These are phyloP conservation scores for Molossus alvarezi DNA, from an alignment of 2,797 vertebrate species.

Conservation along the genomic window DNA sequence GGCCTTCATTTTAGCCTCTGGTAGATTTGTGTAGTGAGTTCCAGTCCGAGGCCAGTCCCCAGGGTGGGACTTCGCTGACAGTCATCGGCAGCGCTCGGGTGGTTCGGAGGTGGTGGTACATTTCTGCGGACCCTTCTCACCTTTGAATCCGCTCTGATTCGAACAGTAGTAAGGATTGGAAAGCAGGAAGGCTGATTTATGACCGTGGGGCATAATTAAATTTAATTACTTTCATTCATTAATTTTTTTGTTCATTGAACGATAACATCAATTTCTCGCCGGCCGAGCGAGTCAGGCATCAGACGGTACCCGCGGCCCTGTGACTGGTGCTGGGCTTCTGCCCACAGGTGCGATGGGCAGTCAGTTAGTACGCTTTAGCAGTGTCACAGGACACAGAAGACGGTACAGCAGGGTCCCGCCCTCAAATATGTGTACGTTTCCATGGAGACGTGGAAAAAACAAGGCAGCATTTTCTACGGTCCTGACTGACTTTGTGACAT, in stretches of 20 bases:
- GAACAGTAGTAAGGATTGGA: slow-evolving; percentile 18
- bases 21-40: slow-evolving; percentile 42
- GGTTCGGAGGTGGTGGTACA: background rate
- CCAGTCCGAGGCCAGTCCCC: background rate
- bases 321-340: background rate
- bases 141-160: background rate
- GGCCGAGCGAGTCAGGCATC: background rate
- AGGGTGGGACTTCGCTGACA: background rate
- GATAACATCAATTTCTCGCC: background rate
- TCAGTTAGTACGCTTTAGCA: background rate
- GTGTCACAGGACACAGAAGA: background rate
- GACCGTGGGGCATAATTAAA: background rate
- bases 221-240: background rate
- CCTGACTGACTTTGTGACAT: background rate
- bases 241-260: background rate
- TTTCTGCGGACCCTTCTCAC: background rate
- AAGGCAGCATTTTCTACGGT: background rate
- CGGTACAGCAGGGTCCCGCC: background rate
- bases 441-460: background rate
- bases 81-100: background rate
- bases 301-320: rapidly evolving
- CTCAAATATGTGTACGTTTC: background rate
- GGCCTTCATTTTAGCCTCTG: slow-evolving; percentile 72
- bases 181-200: background rate
- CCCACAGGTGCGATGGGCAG: background rate